phyloP scores from a whole-genome alignment of 2,888 invertebrate species.

The Tryphoninae sp. region DNA sequence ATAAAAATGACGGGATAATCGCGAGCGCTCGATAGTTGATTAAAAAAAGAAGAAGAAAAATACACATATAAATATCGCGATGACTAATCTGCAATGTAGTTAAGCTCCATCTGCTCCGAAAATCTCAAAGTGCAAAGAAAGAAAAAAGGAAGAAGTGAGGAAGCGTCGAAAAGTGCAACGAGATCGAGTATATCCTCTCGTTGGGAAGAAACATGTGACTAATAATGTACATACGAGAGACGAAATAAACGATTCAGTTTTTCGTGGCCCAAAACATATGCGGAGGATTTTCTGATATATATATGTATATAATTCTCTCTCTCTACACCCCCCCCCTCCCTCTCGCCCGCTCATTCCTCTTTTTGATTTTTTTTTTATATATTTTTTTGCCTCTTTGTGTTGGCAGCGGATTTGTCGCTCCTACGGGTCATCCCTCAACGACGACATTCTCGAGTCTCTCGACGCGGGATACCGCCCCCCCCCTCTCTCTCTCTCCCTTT shows the following conservation, averaged over 20 bases:
- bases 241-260: conserved; percentile 10
- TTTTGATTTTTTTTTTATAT: conserved; percentile 21
- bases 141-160: conserved; percentile 1
- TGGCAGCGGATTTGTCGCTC: conserved; percentile 53
- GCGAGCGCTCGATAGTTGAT: too few species aligned
- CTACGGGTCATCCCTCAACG: conserved; percentile 55
- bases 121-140: conserved; percentile 29
- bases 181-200: not conserved
- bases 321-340: conserved; percentile 1
- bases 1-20: too few species aligned
- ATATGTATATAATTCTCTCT: conserved; percentile 1
- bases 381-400: conserved; percentile 23
- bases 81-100: not conserved
- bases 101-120: conserved; percentile 6
- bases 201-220: conserved; percentile 1
- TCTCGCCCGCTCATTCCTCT: conserved; percentile 3
- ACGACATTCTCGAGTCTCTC: conserved; percentile 35
- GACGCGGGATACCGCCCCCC: conserved; percentile 3
- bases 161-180: conserved; percentile 5
- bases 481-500: not conserved
- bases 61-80: not conserved
- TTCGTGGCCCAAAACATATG: conserved; percentile 25
- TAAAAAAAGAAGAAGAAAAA: not conserved
- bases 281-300: not conserved
- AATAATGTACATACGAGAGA: not conserved